Percentiles rank a stretch among this genome's conserved stretches.
These are phyloP conservation scores for Gerris buenoi DNA, from an alignment of 1,140 invertebrate species.

Conservation along the genomic window DNA sequence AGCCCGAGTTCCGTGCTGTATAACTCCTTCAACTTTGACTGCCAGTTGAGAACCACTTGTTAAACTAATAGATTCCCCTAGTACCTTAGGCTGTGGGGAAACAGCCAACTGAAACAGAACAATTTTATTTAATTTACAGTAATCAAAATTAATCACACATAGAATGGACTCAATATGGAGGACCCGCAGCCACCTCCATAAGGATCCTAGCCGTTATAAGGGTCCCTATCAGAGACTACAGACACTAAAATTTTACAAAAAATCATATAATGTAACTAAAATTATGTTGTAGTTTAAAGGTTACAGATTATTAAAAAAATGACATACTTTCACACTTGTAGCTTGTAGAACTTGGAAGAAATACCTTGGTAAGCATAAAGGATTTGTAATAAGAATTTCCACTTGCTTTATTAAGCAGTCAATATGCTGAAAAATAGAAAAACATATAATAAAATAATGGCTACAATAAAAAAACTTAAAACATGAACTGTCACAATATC, in stretches of 20 bases:
- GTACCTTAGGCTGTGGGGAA: slow-evolving; percentile 60
- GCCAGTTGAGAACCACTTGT: slow-evolving; percentile 61
- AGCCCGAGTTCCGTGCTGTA: slow-evolving; percentile 48
- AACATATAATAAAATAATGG: slow-evolving; percentile 10
- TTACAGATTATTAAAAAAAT: too few relatives aligned
- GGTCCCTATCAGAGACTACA: too few relatives aligned
- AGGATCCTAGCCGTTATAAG: too few relatives aligned
- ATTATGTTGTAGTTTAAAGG: too few relatives aligned
- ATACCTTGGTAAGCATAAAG: slow-evolving; percentile 61
- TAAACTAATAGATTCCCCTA: slow-evolving; percentile 59
- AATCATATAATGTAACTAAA: too few relatives aligned
- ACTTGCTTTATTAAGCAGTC: slow-evolving; percentile 50
- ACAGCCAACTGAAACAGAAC: slow-evolving; percentile 62
- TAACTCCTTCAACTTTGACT: slow-evolving; percentile 73
- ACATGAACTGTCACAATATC: too few relatives aligned
- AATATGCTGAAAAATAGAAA: slow-evolving; percentile 41
- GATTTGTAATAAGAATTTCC: slow-evolving; percentile 44
- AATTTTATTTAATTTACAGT: too few relatives aligned
- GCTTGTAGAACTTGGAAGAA: slow-evolving; percentile 78
- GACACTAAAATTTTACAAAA: too few relatives aligned
- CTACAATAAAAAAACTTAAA: too few relatives aligned
- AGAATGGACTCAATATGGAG: too few relatives aligned
- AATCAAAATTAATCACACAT: too few relatives aligned
- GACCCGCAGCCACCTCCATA: too few relatives aligned
- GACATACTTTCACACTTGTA: slow-evolving; percentile 39